A percentile compares a stretch with the other conserved stretches of the same genome.
These are phyloP conservation scores for Spea multiplicata DNA, from an alignment of 2,113 vertebrate species.

Conservation along the genomic window DNA sequence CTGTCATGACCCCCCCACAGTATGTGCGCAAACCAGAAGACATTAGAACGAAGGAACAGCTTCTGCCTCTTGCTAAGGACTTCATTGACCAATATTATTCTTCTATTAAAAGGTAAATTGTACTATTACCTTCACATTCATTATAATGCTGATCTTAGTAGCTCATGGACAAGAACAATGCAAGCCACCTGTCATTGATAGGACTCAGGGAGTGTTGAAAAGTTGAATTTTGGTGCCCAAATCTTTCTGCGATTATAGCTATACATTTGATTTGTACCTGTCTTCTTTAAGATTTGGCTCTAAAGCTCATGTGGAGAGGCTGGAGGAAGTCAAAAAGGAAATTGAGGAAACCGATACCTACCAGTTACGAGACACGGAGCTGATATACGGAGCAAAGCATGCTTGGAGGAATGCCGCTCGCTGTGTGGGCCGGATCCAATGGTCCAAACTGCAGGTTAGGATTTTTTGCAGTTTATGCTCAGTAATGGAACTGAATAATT, in stretches of 20 bases:
- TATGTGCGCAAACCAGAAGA: constrained; percentile 78
- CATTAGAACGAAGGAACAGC: constrained; percentile 73
- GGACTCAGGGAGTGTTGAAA: neutral
- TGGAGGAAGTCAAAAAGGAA: constrained; percentile 91
- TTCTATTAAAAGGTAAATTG: constrained; percentile 87
- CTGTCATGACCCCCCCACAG: constrained; percentile 79
- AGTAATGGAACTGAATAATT: too few relatives aligned
- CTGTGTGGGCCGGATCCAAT: constrained; percentile 95
- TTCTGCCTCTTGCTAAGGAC: constrained; percentile 86
- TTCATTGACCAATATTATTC: constrained; percentile 97
- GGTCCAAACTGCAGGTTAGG: constrained; percentile 95
- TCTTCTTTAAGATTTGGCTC: constrained; percentile 75
- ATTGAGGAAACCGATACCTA: constrained; percentile 84
- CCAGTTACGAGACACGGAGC: constrained; percentile 91
- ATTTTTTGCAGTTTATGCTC: too few relatives aligned
- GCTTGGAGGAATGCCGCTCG: constrained; percentile 94
- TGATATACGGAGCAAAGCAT: constrained; percentile 94
- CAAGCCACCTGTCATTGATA: neutral
- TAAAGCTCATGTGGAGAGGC: constrained; percentile 86
- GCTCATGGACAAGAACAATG: neutral
- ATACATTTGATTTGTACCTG: neutral
- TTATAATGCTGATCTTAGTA: neutral
- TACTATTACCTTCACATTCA: neutral
- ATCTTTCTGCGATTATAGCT: neutral
- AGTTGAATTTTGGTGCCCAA: neutral